Evolutionary conservation across 1,140 invertebrate genomes (phyloP).

Genomic region (Meteorus sp.): DNA sequence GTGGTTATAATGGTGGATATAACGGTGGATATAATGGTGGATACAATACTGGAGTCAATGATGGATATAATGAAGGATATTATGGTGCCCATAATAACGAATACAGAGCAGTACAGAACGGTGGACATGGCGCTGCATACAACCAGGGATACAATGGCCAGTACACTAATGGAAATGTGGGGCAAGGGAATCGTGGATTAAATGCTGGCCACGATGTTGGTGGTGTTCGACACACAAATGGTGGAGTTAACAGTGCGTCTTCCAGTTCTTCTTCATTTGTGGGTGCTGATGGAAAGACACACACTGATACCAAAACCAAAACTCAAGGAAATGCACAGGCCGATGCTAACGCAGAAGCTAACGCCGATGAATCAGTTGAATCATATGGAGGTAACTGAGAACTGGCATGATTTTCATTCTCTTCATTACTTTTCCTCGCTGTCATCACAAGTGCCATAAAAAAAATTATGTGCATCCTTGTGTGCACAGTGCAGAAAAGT

Average conservation of each 20-base stretch:
- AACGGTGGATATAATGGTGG: constrained; percentile 15
- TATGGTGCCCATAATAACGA: constrained; percentile 1
- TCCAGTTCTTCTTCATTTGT: neutral
- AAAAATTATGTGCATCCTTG: neutral
- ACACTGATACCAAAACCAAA: constrained; percentile 1
- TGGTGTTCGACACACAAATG: neutral
- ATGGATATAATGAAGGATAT: neutral
- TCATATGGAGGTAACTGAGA: constrained; percentile 13
- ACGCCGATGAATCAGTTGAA: neutral
- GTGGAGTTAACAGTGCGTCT: neutral
- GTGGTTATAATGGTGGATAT: constrained; percentile 13
- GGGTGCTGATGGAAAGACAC: neutral
- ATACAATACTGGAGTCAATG: neutral
- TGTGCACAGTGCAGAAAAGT: too few relatives aligned
- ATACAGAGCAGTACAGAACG: constrained; percentile 1
- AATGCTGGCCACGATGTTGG: neutral
- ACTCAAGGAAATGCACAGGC: constrained; percentile 8
- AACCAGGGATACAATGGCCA: neutral
- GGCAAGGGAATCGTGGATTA: neutral
- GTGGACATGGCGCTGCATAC: neutral
- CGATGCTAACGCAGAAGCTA: constrained; percentile 16
- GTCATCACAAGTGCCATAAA: neutral
- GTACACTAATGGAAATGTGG: neutral
- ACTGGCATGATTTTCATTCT: neutral
- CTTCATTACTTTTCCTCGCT: neutral